Percentiles rank a stretch among this genome's conserved stretches.
Conservation (phyloP, 1,140 invertebrate genomes). For the Drosophila arizonae region DNA sequence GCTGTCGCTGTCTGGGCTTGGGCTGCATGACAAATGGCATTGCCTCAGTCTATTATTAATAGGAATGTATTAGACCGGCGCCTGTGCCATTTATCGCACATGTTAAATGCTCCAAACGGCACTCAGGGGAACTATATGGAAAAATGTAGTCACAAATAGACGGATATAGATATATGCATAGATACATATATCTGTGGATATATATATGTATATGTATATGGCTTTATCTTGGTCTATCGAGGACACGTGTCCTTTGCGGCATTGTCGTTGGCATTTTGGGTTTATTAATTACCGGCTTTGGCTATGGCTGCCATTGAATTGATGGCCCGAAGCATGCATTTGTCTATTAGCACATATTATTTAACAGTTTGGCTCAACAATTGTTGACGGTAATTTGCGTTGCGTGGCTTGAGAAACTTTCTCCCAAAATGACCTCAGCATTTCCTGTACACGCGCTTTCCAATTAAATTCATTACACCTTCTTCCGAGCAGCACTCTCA, state of each 20-base stretch:
- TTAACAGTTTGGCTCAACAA: slow-evolving; percentile 43
- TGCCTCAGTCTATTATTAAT: slow-evolving; percentile 74
- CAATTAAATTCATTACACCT: slow-evolving; percentile 78
- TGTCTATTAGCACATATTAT: slow-evolving; percentile 48
- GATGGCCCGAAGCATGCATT: slow-evolving; percentile 18
- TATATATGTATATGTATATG: neutral
- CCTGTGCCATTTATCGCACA: slow-evolving; percentile 75
- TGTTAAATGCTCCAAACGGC: slow-evolving; percentile 62
- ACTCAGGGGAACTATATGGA: slow-evolving; percentile 68
- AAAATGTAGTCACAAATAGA: slow-evolving; percentile 30
- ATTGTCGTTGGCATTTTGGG: slow-evolving; percentile 40
- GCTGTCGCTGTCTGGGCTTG: slow-evolving; percentile 13
- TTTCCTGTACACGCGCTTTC: slow-evolving; percentile 68
- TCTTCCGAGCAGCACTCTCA: slow-evolving; percentile 41
- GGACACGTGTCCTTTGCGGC: neutral
- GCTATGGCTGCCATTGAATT: slow-evolving; percentile 24
- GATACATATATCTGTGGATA: neutral
- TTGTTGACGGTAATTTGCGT: slow-evolving; percentile 56
- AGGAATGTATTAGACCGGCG: slow-evolving; percentile 65
- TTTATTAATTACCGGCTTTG: slow-evolving; percentile 60
- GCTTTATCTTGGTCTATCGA: slow-evolving; percentile 1
- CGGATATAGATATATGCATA: slow-evolving; percentile 4
- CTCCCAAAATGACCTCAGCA: slow-evolving; percentile 35
- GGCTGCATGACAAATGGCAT: slow-evolving; percentile 69
- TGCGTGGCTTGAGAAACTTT: slow-evolving; percentile 31